Evolutionary conservation across 2,888 invertebrate genomes (phyloP).

Genomic region (Acanthosoma haemorrhoidale): DNA sequence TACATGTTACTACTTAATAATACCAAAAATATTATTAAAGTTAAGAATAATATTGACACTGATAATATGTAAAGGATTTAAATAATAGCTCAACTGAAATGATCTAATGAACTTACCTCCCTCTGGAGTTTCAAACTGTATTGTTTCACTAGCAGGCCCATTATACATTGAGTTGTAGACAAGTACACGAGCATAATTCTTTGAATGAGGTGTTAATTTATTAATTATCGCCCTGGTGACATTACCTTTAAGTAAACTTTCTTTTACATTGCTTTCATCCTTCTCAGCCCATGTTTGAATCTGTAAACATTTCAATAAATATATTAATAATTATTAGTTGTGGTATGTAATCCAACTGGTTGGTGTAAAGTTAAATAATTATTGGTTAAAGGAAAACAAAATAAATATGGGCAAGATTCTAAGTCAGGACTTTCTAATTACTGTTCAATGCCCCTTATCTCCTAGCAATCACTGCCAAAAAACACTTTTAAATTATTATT

Average conservation of each 20-base stretch:
- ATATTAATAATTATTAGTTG: too few relatives aligned
- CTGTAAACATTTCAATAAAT: constrained; percentile 43
- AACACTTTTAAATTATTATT: too few relatives aligned
- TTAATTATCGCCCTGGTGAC: constrained; percentile 67
- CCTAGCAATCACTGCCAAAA: too few relatives aligned
- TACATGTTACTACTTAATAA: background rate
- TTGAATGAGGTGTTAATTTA: constrained; percentile 78
- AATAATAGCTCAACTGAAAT: background rate
- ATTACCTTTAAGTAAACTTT: constrained; percentile 67
- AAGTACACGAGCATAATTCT: constrained; percentile 81
- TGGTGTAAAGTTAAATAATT: too few relatives aligned
- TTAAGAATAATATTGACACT: background rate
- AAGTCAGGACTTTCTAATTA: too few relatives aligned
- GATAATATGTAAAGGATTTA: background rate
- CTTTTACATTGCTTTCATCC: constrained; percentile 59
- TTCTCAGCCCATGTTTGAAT: constrained; percentile 90
- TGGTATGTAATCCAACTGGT: too few relatives aligned
- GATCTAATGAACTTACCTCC: constrained; percentile 59
- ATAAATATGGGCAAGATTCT: too few relatives aligned
- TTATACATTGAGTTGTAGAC: constrained; percentile 88
- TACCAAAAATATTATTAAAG: background rate
- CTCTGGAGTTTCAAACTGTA: constrained; percentile 84
- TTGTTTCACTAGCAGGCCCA: constrained; percentile 79
- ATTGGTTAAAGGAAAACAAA: too few relatives aligned
- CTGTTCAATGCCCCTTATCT: too few relatives aligned